Evolutionary conservation across 2,113 vertebrate genomes (phyloP), one percentile per base, ranked within the genome.

Genomic region (Columbina picui): DNA sequence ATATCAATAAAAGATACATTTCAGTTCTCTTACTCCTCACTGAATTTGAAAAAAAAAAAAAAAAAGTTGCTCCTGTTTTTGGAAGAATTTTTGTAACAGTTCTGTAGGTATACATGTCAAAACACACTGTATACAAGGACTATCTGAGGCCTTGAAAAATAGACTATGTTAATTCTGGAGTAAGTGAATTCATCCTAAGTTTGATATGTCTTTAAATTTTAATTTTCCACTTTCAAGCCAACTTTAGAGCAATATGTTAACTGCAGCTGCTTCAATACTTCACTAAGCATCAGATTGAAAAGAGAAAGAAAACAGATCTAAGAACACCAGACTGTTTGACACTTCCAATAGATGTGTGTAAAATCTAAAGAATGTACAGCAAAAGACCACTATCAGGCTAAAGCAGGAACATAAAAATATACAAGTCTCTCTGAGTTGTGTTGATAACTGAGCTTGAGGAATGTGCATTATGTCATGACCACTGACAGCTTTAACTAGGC

Each of bases 401-500:
- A 93, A 94, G 69, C n/a, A 86, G 87, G 47, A 68, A 78, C 73
- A 81, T 70, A 96, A 96, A 95, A 80, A 87, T 52, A 73, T n/a
- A 94, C 85, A 86, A 88, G 30, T 41, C 45, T 67, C 19, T 96
- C 77, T 90, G 81, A 96, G 52, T 7, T 32, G 34, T 36, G 13
- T 68, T 84, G 91, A 96, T 96, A 96, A 90, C 34, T 36, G 70
- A 77, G 47, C 67, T 82, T 38, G 87, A 89, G 77, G 83, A 94
- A 94, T 88, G 84, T 87, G 85, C 80, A 73, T 86, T 91, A 84
- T 95, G 89, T 94, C 68, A 39, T 17, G n/a, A 63, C 63, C 69
- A 81, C 64, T 94, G 95, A 83, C 91, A 97, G 74, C 55, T 94
- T 97, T 93, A 92, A 80, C 59, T 17, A 93, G 86, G 69, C 94